A percentile compares a stretch with the other conserved stretches of the same genome.
Evolutionary conservation across 2,888 invertebrate genomes (phyloP).

Genomic region (Aporophyla nigra): DNA sequence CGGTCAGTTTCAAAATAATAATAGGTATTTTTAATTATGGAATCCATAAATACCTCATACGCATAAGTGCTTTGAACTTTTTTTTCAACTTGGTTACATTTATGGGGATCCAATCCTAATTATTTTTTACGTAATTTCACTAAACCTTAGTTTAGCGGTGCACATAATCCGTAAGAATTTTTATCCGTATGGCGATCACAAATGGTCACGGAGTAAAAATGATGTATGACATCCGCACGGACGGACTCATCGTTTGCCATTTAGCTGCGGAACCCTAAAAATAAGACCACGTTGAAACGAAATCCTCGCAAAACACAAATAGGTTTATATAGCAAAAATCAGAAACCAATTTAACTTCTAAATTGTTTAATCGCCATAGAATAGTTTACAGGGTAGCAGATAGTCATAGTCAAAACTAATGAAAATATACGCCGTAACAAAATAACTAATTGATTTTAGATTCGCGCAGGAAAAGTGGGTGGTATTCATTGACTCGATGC

Average conservation of each 20-base stretch:
- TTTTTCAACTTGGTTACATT: no score
- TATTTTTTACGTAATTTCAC: no score
- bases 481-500: conserved; percentile 90
- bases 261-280: background rate
- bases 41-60: background rate
- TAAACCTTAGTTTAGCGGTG: background rate
- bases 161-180: background rate
- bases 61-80: background rate
- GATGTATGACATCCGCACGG: background rate
- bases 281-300: background rate
- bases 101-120: no score
- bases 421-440: conserved; percentile 84
- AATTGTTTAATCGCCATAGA: conserved; percentile 88
- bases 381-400: conserved; percentile 86
- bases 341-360: conserved; percentile 77
- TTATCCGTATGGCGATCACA: background rate
- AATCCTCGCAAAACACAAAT: conserved; percentile 12
- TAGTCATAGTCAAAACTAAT: conserved; percentile 81
- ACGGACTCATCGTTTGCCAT: background rate
- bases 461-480: conserved; percentile 90
- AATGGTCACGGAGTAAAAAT: background rate
- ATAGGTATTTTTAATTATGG: no score
- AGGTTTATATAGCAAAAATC: conserved; percentile 31
- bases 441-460: conserved; percentile 83
- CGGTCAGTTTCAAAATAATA: no score